Evolutionary conservation across 2,888 invertebrate genomes (phyloP), one percentile per base, ranked within the genome.

Genomic region (Tryphoninae sp.): DNA sequence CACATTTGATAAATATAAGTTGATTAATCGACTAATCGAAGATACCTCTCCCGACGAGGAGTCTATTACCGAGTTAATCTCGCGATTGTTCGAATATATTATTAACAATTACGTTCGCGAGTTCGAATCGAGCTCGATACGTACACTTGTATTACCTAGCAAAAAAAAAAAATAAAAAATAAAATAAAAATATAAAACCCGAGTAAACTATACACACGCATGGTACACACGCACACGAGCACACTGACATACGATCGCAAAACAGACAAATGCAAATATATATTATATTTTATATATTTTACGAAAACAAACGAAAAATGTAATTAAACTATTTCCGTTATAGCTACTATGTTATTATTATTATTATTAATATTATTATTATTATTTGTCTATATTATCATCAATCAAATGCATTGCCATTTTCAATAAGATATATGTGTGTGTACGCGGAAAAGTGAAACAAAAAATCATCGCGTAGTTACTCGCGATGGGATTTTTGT

Each of bases 171-270:
- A 83, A 81, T 62, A 72, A 82, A 58, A 45, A 3, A 33, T 78
- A 82, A 81, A 84, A 33, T 58, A 59, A 45, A 45, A 45, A 45
- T 26, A 45, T 45, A 82, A 84, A 79, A 82, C 80, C 79, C 81
- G 81, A 77, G 78, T 83, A 82, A 84, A 84, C 82, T 86, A 85
- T 86, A 85, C 85, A 86, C 86, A 86, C 86, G 86, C 84, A 85
- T 84, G 77, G 59, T 78, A 74, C 62, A 77, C 73, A 81, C 73
- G 64, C 64, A 67, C 64, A 58, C 71, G 42, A 16, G n/a, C 61
- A 55, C 19, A 22, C 23, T 59, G 59, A 11, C 59, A 23, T 23
- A 11, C 19, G 11, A 3, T 19, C 23, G 59, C 22, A 75, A 33
- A 83, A 71, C 62, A 55, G 8, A 19, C 45, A 45, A 45, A 45